A percentile compares a stretch with the other conserved stretches of the same genome.
Evolutionary conservation across 2,113 vertebrate genomes (phyloP).

Genomic region (Scomber scombrus): DNA sequence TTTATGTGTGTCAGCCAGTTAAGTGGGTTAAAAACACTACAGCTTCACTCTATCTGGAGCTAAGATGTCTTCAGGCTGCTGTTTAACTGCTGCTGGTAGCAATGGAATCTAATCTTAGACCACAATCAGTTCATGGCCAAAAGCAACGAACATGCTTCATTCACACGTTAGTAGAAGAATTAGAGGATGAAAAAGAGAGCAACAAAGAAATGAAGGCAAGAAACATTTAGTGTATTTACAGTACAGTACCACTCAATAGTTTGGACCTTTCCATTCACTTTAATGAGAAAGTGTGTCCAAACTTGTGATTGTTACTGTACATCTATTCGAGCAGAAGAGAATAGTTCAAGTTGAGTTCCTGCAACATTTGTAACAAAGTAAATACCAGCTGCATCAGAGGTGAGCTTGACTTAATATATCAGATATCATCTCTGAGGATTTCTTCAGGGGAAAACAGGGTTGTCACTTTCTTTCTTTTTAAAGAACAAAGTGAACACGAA

Average conservation of each 20-base stretch:
- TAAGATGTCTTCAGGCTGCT: conserved; percentile 25
- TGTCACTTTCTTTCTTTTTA: too few species aligned
- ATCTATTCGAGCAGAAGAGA: neutral
- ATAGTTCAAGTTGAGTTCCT: neutral
- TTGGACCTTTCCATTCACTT: neutral
- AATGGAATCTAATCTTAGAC: conserved; percentile 43
- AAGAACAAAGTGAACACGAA: too few species aligned
- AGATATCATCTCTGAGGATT: too few species aligned
- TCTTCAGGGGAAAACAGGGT: too few species aligned
- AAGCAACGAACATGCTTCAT: neutral
- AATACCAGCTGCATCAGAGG: neutral
- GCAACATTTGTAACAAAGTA: neutral
- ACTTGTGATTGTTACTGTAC: neutral
- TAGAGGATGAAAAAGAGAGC: too few species aligned
- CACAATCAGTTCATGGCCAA: conserved; percentile 32
- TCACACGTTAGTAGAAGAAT: neutral
- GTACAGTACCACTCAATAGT: too few species aligned
- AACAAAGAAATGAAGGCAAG: neutral
- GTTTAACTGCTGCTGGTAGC: conserved; percentile 10
- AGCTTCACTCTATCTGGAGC: conserved; percentile 18
- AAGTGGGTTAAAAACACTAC: conserved; percentile 35
- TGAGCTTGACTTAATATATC: neutral
- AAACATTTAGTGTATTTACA: too few species aligned
- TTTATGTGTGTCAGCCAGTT: conserved; percentile 27
- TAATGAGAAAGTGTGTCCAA: too few species aligned